Conservation (phyloP, 1,140 invertebrate species). For the Nasonia longicornis region DNA sequence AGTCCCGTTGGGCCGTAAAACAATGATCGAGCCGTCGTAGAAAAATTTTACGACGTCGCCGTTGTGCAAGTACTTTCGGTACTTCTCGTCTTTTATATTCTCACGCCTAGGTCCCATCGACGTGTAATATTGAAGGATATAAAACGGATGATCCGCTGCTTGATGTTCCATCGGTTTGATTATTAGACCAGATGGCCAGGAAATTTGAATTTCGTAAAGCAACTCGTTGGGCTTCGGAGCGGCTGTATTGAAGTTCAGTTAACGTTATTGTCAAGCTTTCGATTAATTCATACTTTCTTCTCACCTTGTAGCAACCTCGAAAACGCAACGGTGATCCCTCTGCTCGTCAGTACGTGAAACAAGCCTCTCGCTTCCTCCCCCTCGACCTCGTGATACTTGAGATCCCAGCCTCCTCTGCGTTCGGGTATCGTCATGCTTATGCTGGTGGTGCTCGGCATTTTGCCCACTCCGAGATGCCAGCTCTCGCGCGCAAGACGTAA, state of each 20-base stretch:
- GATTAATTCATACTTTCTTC: background rate
- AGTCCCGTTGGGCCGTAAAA: constrained; percentile 57
- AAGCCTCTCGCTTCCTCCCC: constrained; percentile 55
- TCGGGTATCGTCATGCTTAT: constrained; percentile 61
- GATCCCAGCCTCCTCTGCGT: constrained; percentile 52
- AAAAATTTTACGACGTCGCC: constrained; percentile 59
- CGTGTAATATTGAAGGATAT: constrained; percentile 67
- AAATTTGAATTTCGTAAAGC: constrained; percentile 61
- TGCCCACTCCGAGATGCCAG: constrained; percentile 59
- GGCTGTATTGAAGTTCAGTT: background rate
- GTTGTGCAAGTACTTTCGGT: constrained; percentile 60
- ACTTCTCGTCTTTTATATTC: constrained; percentile 49
- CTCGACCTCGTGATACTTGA: constrained; percentile 49
- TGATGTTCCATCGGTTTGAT: constrained; percentile 66
- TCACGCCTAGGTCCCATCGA: constrained; percentile 41
- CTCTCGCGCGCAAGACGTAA: constrained; percentile 62
- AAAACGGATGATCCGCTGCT: constrained; percentile 63
- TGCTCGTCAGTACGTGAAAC: constrained; percentile 55
- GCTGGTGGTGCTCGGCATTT: constrained; percentile 44
- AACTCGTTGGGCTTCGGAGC: background rate
- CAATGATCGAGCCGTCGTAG: constrained; percentile 50
- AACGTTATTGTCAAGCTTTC: background rate
- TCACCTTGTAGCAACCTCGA: background rate
- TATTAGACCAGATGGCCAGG: constrained; percentile 69
- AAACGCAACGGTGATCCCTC: constrained; percentile 56